Percentiles rank a stretch among this genome's conserved stretches.
Evolutionary conservation across 2,113 vertebrate genomes (phyloP).

Genomic region (Chaenogobius annularis): DNA sequence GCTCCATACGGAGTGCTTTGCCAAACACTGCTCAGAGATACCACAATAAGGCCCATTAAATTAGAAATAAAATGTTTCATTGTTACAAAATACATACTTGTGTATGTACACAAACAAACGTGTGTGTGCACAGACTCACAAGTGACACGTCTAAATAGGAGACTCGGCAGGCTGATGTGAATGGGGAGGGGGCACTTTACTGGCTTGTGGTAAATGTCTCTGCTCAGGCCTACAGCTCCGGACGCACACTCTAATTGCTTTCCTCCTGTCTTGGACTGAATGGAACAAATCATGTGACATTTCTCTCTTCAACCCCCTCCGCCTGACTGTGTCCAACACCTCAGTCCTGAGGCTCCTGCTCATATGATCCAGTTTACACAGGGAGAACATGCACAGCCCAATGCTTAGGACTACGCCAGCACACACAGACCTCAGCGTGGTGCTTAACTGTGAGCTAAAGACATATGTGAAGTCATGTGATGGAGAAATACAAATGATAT

Average conservation of each 20-base stretch:
- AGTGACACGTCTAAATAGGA: constrained; percentile 33
- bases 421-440: constrained; percentile 13
- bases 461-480: constrained; percentile 7
- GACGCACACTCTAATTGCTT: constrained; percentile 70
- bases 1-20: constrained; percentile 19
- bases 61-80: not conserved
- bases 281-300: constrained; percentile 53
- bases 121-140: not conserved
- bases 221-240: constrained; percentile 20
- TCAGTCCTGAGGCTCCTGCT: constrained; percentile 44
- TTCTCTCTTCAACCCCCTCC: constrained; percentile 12
- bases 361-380: constrained; percentile 63
- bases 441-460: constrained; percentile 2
- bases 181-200: constrained; percentile 55
- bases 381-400: constrained; percentile 19
- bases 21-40: constrained; percentile 3
- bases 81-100: not conserved
- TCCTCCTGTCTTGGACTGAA: constrained; percentile 32
- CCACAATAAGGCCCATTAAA: not conserved
- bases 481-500: constrained; percentile 18
- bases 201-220: constrained; percentile 67
- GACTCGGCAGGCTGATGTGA: constrained; percentile 53
- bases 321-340: constrained; percentile 29
- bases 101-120: not conserved
- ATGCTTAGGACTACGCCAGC: constrained; percentile 18